Conservation (phyloP, 2,888 invertebrate species). For the Andrena bicolor region DNA sequence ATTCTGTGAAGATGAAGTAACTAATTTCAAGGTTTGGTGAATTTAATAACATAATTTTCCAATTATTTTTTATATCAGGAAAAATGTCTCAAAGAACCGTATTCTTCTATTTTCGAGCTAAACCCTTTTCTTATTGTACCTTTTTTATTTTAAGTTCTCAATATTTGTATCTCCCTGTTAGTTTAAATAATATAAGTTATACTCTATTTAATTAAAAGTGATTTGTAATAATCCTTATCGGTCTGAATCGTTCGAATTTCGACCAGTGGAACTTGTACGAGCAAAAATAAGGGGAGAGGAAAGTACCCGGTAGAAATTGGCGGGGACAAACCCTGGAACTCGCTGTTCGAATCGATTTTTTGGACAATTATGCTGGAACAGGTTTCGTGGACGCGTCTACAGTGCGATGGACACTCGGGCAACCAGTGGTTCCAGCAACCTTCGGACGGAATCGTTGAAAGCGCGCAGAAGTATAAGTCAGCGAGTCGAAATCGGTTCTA, state of each 20-base stretch:
- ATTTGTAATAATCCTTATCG: not conserved
- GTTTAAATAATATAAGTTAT: too few relatives aligned
- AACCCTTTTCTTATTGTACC: too few relatives aligned
- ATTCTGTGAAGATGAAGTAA: too few relatives aligned
- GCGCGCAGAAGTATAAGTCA: not conserved
- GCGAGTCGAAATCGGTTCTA: not conserved
- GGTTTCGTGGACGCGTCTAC: slow-evolving; percentile 41
- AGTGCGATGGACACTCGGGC: slow-evolving; percentile 14
- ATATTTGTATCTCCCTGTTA: too few relatives aligned
- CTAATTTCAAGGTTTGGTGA: too few relatives aligned
- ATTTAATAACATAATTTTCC: too few relatives aligned
- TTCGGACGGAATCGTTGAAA: not conserved
- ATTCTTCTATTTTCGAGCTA: too few relatives aligned
- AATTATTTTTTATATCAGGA: too few relatives aligned
- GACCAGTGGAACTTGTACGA: not conserved
- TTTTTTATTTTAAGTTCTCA: too few relatives aligned
- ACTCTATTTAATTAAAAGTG: not conserved
- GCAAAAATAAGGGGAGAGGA: not conserved
- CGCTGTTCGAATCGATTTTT: slow-evolving; percentile 39
- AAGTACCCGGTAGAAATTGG: slow-evolving; percentile 7
- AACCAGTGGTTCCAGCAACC: slow-evolving; percentile 8
- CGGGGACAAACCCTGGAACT: slow-evolving; percentile 33
- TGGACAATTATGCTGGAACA: slow-evolving; percentile 51
- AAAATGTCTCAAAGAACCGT: too few relatives aligned
- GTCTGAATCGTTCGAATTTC: not conserved